Conservation (phyloP, 2,113 vertebrate species). For the Halichoerus grypus region DNA sequence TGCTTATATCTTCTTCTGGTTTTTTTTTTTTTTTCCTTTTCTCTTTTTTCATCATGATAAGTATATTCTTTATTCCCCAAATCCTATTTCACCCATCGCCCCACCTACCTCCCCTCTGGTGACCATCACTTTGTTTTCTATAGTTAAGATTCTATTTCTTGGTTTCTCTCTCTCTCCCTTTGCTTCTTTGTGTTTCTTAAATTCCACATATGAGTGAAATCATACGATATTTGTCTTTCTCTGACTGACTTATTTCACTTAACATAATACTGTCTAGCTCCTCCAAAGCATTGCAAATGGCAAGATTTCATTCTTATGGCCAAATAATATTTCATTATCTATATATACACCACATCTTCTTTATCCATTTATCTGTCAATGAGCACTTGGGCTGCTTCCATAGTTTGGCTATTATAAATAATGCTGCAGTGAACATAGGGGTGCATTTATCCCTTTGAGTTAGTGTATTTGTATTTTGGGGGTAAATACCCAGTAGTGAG, state of each 20-base stretch:
- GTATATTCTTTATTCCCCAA: background rate
- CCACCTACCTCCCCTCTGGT: background rate
- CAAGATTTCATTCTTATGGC: background rate
- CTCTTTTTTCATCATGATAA: background rate
- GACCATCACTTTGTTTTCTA: background rate
- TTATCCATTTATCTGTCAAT: background rate
- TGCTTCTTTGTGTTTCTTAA: background rate
- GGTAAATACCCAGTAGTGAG: background rate
- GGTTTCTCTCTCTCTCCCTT: background rate
- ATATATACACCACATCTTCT: background rate
- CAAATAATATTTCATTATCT: background rate
- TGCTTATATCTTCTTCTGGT: background rate
- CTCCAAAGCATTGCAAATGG: background rate
- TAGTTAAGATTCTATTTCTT: background rate
- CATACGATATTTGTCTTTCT: background rate
- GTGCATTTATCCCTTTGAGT: background rate
- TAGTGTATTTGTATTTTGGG: background rate
- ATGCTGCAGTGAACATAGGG: background rate
- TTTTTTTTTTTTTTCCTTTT: background rate
- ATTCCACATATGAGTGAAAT: background rate
- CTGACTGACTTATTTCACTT: background rate
- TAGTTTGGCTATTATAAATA: background rate
- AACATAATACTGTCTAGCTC: background rate
- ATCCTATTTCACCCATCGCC: background rate
- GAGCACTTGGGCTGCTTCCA: background rate